These are phyloP conservation scores for Cephus nigrinus DNA, from an alignment of 2,888 invertebrate genomes.

Conservation along the genomic window DNA sequence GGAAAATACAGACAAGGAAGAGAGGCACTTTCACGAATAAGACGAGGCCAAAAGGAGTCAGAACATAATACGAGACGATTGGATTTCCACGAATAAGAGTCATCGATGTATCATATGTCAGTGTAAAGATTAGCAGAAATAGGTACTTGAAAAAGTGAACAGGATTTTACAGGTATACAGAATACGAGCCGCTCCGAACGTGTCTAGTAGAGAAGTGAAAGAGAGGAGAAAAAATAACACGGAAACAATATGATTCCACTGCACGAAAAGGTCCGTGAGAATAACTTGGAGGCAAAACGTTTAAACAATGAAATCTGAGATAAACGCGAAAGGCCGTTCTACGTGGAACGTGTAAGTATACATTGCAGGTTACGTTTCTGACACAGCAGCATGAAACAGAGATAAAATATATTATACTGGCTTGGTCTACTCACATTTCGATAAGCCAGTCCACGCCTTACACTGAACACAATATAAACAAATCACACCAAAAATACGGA, in stretches of 20 bases:
- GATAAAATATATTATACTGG: not conserved
- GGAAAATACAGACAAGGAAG: not conserved
- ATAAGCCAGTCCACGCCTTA: not conserved
- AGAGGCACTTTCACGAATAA: not conserved
- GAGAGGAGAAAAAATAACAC: not conserved
- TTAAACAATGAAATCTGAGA: slow-evolving; percentile 2
- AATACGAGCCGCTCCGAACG: not conserved
- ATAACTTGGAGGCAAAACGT: not conserved
- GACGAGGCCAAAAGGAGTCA: not conserved
- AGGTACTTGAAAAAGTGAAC: not conserved
- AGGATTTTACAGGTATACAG: not conserved
- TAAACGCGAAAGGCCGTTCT: slow-evolving; percentile 10
- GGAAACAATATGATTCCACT: not conserved
- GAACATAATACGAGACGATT: not conserved
- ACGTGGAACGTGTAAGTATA: slow-evolving; percentile 28
- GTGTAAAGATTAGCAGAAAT: not conserved
- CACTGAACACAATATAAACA: slow-evolving; percentile 4
- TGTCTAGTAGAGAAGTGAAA: not conserved
- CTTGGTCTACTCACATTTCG: slow-evolving; percentile 11
- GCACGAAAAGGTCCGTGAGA: not conserved
- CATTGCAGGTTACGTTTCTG: slow-evolving; percentile 42
- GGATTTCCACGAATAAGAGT: not conserved
- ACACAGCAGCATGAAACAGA: not conserved
- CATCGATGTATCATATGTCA: not conserved
- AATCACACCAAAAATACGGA: slow-evolving; percentile 12